Evolutionary conservation across 2,888 invertebrate species (phyloP).

Genomic region (Scotopteryx bipunctaria): DNA sequence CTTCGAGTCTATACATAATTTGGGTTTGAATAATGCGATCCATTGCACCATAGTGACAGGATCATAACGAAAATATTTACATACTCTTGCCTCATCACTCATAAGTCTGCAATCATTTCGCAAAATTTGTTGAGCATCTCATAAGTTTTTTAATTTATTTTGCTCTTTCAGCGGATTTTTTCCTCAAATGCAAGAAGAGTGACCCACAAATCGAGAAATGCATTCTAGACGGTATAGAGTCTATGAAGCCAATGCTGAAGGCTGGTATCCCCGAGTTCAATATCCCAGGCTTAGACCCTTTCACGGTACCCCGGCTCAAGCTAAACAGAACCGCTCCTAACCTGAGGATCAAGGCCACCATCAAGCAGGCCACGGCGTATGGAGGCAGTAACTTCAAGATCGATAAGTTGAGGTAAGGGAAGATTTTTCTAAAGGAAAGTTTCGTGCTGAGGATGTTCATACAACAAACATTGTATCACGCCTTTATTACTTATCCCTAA

Average conservation of each 20-base stretch:
- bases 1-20: too few relatives aligned
- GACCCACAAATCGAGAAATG: conserved; percentile 52
- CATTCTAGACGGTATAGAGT: conserved; percentile 75
- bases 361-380: conserved; percentile 85
- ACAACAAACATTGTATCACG: too few relatives aligned
- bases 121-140: too few relatives aligned
- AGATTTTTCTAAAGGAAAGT: background rate
- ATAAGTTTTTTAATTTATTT: too few relatives aligned
- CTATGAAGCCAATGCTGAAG: conserved; percentile 54
- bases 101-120: too few relatives aligned
- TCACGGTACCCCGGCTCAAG: conserved; percentile 86
- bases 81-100: too few relatives aligned
- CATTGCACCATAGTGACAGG: too few relatives aligned
- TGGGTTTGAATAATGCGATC: too few relatives aligned
- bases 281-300: conserved; percentile 81
- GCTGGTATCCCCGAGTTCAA: conserved; percentile 50
- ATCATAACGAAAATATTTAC: too few relatives aligned
- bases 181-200: conserved; percentile 48
- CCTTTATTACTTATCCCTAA: too few relatives aligned
- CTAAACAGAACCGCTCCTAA: conserved; percentile 87
- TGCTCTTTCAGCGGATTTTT: conserved; percentile 49
- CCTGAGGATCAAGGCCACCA: conserved; percentile 86
- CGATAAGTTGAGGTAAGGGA: conserved; percentile 84
- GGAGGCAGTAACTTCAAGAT: conserved; percentile 86
- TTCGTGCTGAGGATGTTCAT: too few relatives aligned